A percentile compares a stretch with the other conserved stretches of the same genome.
These are phyloP conservation scores for Limenitis camilla DNA, from an alignment of 2,888 invertebrate species.

Conservation along the genomic window DNA sequence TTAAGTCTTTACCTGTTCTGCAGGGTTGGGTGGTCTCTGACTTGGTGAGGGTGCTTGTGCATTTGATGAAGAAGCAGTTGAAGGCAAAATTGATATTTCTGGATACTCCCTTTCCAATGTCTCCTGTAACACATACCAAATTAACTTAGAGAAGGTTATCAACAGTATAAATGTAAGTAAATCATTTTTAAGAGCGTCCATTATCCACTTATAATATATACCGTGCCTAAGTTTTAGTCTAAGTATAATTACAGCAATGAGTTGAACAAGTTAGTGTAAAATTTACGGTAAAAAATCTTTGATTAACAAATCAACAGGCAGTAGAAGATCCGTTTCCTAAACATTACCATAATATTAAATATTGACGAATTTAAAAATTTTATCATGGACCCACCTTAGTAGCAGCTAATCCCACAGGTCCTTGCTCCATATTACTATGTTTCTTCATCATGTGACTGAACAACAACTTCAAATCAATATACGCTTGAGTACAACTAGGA, in stretches of 20 bases:
- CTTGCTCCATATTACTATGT: slow-evolving; percentile 61
- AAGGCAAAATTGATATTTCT: slow-evolving; percentile 69
- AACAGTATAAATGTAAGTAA: neutral
- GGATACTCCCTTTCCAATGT: slow-evolving; percentile 71
- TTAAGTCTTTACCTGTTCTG: slow-evolving; percentile 52
- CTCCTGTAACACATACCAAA: slow-evolving; percentile 46
- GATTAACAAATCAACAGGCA: too few species aligned
- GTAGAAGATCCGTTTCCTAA: too few species aligned
- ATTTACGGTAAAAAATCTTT: too few species aligned
- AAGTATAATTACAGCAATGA: too few species aligned
- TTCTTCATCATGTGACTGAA: slow-evolving; percentile 71
- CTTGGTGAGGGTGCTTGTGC: slow-evolving; percentile 60
- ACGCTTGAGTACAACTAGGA: slow-evolving; percentile 65
- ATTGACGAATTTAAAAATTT: neutral
- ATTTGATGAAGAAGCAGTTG: slow-evolving; percentile 64
- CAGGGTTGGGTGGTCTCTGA: slow-evolving; percentile 61
- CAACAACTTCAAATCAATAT: slow-evolving; percentile 60
- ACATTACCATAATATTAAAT: too few species aligned
- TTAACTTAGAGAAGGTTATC: neutral
- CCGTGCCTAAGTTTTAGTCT: too few species aligned
- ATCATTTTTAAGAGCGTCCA: too few species aligned
- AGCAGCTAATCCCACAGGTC: slow-evolving; percentile 62
- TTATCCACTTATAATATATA: too few species aligned
- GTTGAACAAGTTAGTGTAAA: too few species aligned
- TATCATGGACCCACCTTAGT: slow-evolving; percentile 55